Base-by-base conservation (phyloP, 2,113 vertebrate species). In the Nerophis ophidion region DNA sequence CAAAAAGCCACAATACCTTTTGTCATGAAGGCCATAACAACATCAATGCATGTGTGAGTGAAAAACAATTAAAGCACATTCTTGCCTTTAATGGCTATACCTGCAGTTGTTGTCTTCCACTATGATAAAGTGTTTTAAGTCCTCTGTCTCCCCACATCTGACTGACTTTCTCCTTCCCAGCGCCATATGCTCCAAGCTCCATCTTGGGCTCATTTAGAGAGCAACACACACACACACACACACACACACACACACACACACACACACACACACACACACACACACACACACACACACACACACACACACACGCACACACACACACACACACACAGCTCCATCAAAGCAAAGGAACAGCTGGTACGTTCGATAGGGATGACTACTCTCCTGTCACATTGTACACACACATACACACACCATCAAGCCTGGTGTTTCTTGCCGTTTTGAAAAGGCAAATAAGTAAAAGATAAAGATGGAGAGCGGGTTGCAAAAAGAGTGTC, bases 291-390 rank as follows among this genome's bases (percentile, higher is more conserved):
- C 61, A 55, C 58, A 58, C 46, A 40, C 34, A 66, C 17, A 54
- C 70, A 59, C 64, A 38, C 58, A 56, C 57, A 56, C 61, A 55
- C 58, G 55, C 46, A 40, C 34, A 66, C 17, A 54, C 70, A 52
- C 49, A 40, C 57, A 66, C 63, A 60, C 49, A 53, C 57, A 68
- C 48, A 26, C 5, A 17, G 45, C 69, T 71, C 68, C 76, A 86
- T 82, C 78, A 83, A 83, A 83, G 82, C 66, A 81, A 40, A 48
- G 57, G 76, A 82, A 81, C 84, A 86, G 80, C 84, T 86, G 84
- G 79, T 77, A 68, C 49, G 59, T 77, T 79, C 72, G 76, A 84
- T 82, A 84, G 81, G 82, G 82, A 83, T 81, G 80, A 81, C 79
- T 84, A 78, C 82, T 74, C 40, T 66, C 79, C 71, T 81, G 82